phyloP scores from a whole-genome alignment of 2,888 invertebrate genomes.

The Clusia tigrina region DNA sequence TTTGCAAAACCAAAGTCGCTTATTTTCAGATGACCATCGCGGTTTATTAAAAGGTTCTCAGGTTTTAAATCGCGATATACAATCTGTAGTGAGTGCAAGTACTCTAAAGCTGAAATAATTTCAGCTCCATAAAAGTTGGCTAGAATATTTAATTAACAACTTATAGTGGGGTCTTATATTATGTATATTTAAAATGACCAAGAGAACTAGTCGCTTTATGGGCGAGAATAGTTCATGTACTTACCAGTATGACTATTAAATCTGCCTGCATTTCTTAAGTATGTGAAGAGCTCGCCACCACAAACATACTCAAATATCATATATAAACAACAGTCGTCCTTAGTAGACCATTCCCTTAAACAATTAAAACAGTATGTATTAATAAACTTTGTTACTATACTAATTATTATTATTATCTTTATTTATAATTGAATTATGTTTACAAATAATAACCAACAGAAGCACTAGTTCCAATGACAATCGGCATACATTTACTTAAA shows the following conservation, averaged over 20 bases:
- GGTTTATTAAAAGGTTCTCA: conserved; percentile 91
- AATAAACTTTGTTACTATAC: too few species aligned
- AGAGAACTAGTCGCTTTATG: neutral
- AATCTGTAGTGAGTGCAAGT: conserved; percentile 87
- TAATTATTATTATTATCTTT: too few species aligned
- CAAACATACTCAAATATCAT: conserved; percentile 98
- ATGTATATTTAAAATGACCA: neutral
- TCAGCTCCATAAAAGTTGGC: conserved; percentile 94
- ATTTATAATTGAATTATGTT: too few species aligned
- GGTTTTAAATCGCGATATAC: conserved; percentile 92
- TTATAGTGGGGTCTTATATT: too few species aligned
- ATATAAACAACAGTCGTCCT: conserved; percentile 90
- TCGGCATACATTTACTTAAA: too few species aligned
- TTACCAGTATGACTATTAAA: conserved; percentile 84
- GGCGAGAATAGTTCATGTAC: conserved; percentile 34
- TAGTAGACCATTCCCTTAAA: conserved; percentile 88
- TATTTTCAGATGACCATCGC: conserved; percentile 94
- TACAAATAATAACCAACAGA: too few species aligned
- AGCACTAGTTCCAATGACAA: too few species aligned
- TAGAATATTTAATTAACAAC: conserved; percentile 48
- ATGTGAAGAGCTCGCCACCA: conserved; percentile 96
- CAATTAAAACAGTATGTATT: too few species aligned
- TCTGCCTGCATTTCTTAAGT: conserved; percentile 88
- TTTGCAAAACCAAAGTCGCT: conserved; percentile 99
- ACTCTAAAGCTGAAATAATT: conserved; percentile 92